These are phyloP conservation scores for Ooceraea biroi DNA, from an alignment of 1,140 invertebrate species.

Conservation along the genomic window DNA sequence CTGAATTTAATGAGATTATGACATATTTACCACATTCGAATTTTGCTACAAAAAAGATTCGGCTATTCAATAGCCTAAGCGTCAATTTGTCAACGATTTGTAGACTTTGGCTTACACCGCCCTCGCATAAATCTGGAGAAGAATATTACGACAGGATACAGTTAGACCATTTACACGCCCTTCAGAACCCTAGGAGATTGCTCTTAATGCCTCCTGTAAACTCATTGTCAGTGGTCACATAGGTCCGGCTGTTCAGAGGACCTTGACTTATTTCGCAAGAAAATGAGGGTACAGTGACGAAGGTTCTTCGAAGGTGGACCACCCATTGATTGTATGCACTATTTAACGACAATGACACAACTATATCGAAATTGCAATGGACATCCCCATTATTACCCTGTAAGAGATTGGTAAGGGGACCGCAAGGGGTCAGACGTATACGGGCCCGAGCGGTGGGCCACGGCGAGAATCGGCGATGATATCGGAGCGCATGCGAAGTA, in stretches of 20 bases:
- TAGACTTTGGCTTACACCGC: conserved; percentile 36
- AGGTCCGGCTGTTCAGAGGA: conserved; percentile 46
- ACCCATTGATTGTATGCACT: conserved; percentile 78
- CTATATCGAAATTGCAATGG: conserved; percentile 58
- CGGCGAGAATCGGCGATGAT: too few relatives aligned
- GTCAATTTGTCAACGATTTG: conserved; percentile 67
- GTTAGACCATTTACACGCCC: conserved; percentile 70
- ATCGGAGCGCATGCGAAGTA: too few relatives aligned
- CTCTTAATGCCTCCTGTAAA: conserved; percentile 46
- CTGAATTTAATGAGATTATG: neutral
- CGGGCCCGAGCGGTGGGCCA: too few relatives aligned
- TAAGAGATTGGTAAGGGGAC: too few relatives aligned
- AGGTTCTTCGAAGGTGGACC: conserved; percentile 56
- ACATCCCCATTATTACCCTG: conserved; percentile 42
- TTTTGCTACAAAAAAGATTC: conserved; percentile 46
- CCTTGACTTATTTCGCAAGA: conserved; percentile 34
- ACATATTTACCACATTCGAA: too few relatives aligned
- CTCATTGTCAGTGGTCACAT: neutral
- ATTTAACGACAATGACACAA: conserved; percentile 73
- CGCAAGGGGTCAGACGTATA: too few relatives aligned
- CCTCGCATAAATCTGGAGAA: conserved; percentile 69
- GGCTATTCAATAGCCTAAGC: conserved; percentile 45
- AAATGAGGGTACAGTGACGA: neutral
- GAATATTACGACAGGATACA: conserved; percentile 38
- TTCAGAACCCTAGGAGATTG: conserved; percentile 64